Percentiles rank a stretch among this genome's conserved stretches.
Conservation (phyloP, 2,797 vertebrate species). For the Tragopan temminckii region DNA sequence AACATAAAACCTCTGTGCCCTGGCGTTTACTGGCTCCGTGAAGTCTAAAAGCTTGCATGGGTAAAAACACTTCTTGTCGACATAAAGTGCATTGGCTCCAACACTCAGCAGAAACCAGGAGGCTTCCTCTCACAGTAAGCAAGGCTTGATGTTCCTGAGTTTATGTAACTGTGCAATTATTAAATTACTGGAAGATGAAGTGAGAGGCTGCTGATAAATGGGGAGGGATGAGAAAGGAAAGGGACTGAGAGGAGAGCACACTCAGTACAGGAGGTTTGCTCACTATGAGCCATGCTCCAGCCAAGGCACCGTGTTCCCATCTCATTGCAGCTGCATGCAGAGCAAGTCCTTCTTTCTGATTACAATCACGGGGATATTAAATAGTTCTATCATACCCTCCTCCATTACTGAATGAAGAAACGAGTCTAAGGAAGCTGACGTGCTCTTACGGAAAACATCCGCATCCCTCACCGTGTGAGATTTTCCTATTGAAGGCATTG, state of each 20-base stretch:
- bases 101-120: not conserved
- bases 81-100: not conserved
- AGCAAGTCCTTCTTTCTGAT: not conserved
- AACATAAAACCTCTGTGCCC: slow-evolving; percentile 38
- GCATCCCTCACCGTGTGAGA: accelerated
- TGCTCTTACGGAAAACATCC: accelerated
- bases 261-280: not conserved
- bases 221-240: not conserved
- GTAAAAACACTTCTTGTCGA: slow-evolving; percentile 9
- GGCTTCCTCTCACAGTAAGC: not conserved
- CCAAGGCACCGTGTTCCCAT: accelerated
- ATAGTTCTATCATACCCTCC: not conserved
- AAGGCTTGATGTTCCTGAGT: not conserved
- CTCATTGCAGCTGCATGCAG: not conserved
- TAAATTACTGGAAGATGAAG: not conserved
- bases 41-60: not conserved
- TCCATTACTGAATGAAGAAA: not conserved
- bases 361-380: not conserved
- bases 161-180: slow-evolving; percentile 6
- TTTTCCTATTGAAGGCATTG: not conserved
- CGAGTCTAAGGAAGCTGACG: not conserved
- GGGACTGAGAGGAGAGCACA: not conserved
- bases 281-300: accelerated
- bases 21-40: slow-evolving; percentile 21
- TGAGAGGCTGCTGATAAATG: not conserved